These are phyloP conservation scores for Falco cherrug DNA, from an alignment of 2,797 vertebrate genomes.

Conservation along the genomic window DNA sequence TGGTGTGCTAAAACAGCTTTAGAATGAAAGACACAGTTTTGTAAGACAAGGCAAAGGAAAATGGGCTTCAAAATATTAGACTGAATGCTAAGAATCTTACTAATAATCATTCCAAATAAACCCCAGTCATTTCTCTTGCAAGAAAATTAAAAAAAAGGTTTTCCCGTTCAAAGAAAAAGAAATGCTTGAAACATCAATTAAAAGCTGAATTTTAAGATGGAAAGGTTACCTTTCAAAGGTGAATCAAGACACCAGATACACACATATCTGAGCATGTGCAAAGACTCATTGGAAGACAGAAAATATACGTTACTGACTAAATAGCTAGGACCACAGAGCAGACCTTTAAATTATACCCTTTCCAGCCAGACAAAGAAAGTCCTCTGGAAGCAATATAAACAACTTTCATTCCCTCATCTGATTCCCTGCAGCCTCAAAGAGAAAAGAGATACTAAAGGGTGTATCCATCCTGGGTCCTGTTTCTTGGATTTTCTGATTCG, in stretches of 20 bases:
- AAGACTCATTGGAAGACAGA: background rate
- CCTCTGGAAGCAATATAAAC: background rate
- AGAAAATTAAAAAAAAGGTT: background rate
- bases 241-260: background rate
- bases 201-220: background rate
- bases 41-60: background rate
- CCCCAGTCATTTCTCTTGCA: background rate
- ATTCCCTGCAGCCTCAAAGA: background rate
- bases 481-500: background rate
- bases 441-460: background rate
- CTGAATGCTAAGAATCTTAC: background rate
- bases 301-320: background rate
- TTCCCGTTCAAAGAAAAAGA: background rate
- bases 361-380: background rate
- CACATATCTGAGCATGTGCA: background rate
- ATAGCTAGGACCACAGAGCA: background rate
- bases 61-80: background rate
- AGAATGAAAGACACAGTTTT: background rate
- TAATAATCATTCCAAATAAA: background rate
- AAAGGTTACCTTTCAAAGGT: background rate
- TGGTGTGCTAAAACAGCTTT: background rate
- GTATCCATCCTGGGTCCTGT: accelerated
- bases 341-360: background rate
- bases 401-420: background rate
- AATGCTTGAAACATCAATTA: background rate